Evolutionary conservation across 2,113 vertebrate genomes (phyloP), one percentile per base, ranked within the genome.

Genomic region (Sakesphorus luctuosus): DNA sequence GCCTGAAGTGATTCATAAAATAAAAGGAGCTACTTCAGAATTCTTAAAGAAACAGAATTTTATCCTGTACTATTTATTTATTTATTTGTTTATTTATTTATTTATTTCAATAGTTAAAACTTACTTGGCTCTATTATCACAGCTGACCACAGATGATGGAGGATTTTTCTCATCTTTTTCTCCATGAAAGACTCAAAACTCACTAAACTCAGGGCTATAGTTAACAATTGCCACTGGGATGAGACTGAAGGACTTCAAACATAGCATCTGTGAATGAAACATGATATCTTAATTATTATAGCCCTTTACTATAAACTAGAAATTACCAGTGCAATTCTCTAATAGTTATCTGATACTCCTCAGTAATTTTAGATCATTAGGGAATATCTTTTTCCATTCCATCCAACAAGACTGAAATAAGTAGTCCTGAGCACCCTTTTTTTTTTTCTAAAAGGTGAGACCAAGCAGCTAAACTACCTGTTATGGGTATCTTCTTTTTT

Each of bases 231-330:
- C 59, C 80, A 58, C 67, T 68, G 72, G 58, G 63, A 82, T 65
- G 79, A 89, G 89, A 31, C 49, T 46, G 66, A 76, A n/a, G 61
- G 49, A 36, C 49, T 85, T 94, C 88, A 91, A 94, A 94, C 89
- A 14, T 6, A 69, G 33, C 58, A 80, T 38, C 78, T 90, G 87
- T 61, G 71, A 92, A 82, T 49, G 85, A 56, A 96, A 97, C 7
- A 10, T 61, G 89, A 91, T 82, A 74, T 75, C 78, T 94, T 96
- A 81, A 96, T 94, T 96, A 91, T 75, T 85, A 35, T 5, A 73
- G 56, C 65, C n/a, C 63, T 90, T 83, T 80, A 62, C 46, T 80
- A 91, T 75, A 84, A 94, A 92, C 67, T 63, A 86, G 55, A 87
- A 96, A 96, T 83, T 62, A 75, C 66, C 76, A 63, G 16, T 68